Base-by-base conservation (phyloP, 2,888 invertebrate genomes). In the Bombylius discolor region DNA sequence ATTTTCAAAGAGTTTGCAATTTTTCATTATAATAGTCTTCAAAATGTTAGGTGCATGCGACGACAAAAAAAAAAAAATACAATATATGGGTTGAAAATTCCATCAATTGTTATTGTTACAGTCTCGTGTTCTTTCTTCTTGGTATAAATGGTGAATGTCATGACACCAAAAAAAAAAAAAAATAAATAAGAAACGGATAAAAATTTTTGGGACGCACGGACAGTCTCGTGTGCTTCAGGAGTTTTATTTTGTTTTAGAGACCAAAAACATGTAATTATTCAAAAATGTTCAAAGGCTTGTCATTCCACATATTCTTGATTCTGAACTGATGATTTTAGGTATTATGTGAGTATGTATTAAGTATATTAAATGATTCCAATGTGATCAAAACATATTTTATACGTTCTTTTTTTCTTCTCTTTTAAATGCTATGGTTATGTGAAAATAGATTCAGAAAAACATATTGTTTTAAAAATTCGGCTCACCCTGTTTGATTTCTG, bases 251-350 rank as follows among this genome's bases (percentile, higher is more conserved):
- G 39, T 42, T 8, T 42, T 42, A 3, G 11, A 8, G 39, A 11
- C 39, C 12, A 11, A n/a, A n/a, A 55, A 51, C 48, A 31, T 55
- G 46, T 51, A 51, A 55, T 55, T 55, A 55, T 55, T 51, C 47
- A 51, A 55, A 55, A 55, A 48, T 55, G 33, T 48, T 51, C 51
- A 32, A 44, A 55, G 55, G 55, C 55, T 55, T 55, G 55, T 55
- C 55, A 55, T 51, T 55, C 48, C 48, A 44, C 23, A 23, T 23
- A 2, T 23, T 23, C 23, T 23, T 23, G 23, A 23, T 23, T 23
- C 23, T 23, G 23, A 23, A 23, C 23, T 23, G 23, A 23, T 23
- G 23, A 23, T 23, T 23, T 23, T 3, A 23, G 23, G 23, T 23
- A 23, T 23, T 23, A 23, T 23, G 23, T 23, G 23, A 23, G 23